Conservation (phyloP, 2,113 vertebrate genomes). For the Pseudolaguvia tuberculata region DNA sequence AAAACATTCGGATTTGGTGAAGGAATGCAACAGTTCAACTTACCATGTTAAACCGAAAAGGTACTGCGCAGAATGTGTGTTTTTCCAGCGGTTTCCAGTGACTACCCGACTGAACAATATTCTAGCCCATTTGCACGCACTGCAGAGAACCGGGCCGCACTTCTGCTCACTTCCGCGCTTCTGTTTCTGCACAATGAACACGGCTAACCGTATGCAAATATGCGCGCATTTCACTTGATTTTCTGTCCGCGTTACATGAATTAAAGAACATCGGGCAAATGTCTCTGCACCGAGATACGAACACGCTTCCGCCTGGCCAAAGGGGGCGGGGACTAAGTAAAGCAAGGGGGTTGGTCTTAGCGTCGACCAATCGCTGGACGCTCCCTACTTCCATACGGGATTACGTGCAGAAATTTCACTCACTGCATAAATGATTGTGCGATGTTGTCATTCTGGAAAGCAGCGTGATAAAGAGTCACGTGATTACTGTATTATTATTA, state of each 20-base stretch:
- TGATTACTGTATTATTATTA: too few species aligned
- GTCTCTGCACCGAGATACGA: slow-evolving; percentile 71
- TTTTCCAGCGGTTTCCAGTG: slow-evolving; percentile 35
- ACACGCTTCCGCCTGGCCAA: slow-evolving; percentile 72
- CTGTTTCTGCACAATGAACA: not conserved
- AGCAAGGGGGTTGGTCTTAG: slow-evolving; percentile 46
- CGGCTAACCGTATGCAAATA: not conserved
- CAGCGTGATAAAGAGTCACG: not conserved
- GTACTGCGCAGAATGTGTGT: not conserved
- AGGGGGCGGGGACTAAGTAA: slow-evolving; percentile 57
- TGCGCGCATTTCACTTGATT: slow-evolving; percentile 15
- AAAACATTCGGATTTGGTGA: not conserved
- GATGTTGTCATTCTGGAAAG: not conserved
- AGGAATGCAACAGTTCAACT: slow-evolving; percentile 6
- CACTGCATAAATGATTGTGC: not conserved
- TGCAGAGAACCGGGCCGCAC: not conserved
- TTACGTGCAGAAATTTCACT: not conserved
- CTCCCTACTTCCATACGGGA: not conserved
- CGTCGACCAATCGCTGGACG: slow-evolving; percentile 18
- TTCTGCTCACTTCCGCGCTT: not conserved
- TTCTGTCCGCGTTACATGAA: slow-evolving; percentile 38
- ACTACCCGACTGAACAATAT: not conserved
- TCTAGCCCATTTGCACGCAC: slow-evolving; percentile 21
- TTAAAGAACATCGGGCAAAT: slow-evolving; percentile 63
- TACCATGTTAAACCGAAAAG: not conserved